Percentiles rank a stretch among this genome's conserved stretches.
These are phyloP conservation scores for Chrysodeixis includens DNA, from an alignment of 2,888 invertebrate species.

Conservation along the genomic window DNA sequence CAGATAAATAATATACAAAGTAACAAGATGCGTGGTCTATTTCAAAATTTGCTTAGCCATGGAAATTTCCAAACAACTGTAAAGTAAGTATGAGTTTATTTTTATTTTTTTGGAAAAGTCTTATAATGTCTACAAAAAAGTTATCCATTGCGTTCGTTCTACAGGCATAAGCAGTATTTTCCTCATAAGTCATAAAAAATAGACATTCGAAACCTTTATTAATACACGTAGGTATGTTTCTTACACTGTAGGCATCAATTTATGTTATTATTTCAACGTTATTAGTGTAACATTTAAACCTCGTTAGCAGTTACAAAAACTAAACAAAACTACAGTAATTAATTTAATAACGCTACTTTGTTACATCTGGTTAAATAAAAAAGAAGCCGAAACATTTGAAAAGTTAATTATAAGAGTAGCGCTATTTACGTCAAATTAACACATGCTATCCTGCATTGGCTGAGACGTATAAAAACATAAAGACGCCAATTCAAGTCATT, in stretches of 20 bases:
- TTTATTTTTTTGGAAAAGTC: no score
- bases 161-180: no score
- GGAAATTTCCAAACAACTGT: no score
- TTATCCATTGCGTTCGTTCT: no score
- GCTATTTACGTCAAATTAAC: conserved; percentile 1
- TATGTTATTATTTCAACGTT: neutral
- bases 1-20: no score
- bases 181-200: no score
- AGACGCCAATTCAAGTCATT: neutral
- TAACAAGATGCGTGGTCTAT: no score
- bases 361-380: conserved; percentile 4
- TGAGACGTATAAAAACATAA: neutral
- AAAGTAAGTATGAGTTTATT: no score
- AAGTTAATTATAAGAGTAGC: conserved; percentile 1
- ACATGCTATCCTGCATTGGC: neutral
- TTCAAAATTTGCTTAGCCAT: no score
- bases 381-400: neutral
- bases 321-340: neutral
- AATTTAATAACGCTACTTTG: neutral
- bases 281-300: neutral
- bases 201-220: no score
- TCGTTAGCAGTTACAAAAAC: neutral
- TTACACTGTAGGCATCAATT: neutral
- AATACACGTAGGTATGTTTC: no score
- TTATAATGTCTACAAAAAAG: no score